Evolutionary conservation across 2,888 invertebrate species (phyloP).

Genomic region (Dolichomitus sp.): DNA sequence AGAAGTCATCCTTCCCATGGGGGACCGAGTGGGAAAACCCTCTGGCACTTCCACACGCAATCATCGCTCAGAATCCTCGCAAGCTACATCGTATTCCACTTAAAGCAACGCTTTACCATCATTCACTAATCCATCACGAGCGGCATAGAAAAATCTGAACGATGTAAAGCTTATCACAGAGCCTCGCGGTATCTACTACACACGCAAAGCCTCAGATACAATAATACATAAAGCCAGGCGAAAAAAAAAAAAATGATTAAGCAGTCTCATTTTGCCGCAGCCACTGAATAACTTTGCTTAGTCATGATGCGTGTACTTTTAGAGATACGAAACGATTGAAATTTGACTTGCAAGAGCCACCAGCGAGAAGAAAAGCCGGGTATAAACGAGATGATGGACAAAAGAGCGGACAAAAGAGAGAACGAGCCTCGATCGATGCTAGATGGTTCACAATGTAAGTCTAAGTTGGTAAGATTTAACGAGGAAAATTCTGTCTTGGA

Average conservation of each 20-base stretch:
- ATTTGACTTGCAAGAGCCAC: slow-evolving; percentile 36
- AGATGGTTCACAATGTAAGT: not conserved
- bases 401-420: slow-evolving; percentile 23
- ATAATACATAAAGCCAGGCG: not conserved
- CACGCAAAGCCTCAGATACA: not conserved
- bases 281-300: slow-evolving; percentile 15
- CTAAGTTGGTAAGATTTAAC: not conserved
- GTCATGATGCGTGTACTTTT: slow-evolving; percentile 37
- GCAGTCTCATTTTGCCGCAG: slow-evolving; percentile 39
- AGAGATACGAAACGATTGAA: slow-evolving; percentile 23
- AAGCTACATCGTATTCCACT: slow-evolving; percentile 39
- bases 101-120: slow-evolving; percentile 11
- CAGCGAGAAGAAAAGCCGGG: slow-evolving; percentile 4
- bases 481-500: not conserved
- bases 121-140: slow-evolving; percentile 35
- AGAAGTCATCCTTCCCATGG: not conserved
- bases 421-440: not conserved
- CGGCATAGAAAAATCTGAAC: slow-evolving; percentile 22
- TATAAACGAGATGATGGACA: slow-evolving; percentile 32
- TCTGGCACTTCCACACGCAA: not conserved
- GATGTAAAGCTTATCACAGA: not conserved
- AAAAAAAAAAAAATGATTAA: slow-evolving; percentile 29
- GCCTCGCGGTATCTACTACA: not conserved
- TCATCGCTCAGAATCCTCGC: not conserved
- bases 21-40: not conserved